Conservation (phyloP, 2,113 vertebrate genomes). For the Caloenas nicobarica region DNA sequence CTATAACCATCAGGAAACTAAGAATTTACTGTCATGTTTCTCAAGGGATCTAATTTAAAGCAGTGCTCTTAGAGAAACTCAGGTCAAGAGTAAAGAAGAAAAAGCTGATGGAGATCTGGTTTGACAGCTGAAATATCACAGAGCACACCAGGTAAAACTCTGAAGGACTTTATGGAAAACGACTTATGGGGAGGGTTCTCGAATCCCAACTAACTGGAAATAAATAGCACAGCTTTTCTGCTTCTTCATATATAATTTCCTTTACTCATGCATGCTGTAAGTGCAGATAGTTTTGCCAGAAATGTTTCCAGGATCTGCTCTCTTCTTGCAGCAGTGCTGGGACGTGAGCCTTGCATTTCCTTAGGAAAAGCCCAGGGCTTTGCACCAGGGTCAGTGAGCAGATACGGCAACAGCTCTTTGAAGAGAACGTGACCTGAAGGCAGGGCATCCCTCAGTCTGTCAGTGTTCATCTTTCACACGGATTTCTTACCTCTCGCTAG, state of each 20-base stretch:
- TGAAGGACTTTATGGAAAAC: background rate
- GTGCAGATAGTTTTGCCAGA: background rate
- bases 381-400: fast-evolving
- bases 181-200: background rate
- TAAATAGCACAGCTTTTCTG: background rate
- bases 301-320: background rate
- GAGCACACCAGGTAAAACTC: background rate
- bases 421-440: background rate
- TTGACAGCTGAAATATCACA: conserved; percentile 66
- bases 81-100: conserved; percentile 67
- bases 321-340: background rate
- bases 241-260: background rate
- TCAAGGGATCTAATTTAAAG: conserved; percentile 76
- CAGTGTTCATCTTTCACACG: background rate
- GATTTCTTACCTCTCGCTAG: background rate
- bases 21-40: conserved; percentile 68
- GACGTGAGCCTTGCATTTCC: background rate
- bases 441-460: background rate
- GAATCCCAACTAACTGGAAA: background rate
- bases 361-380: background rate
- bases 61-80: conserved; percentile 61
- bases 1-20: conserved; percentile 56
- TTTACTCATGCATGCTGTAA: background rate
- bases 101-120: conserved; percentile 54
- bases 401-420: background rate